Evolutionary conservation across 1,140 invertebrate genomes (phyloP).

Genomic region (Copidosoma floridanum): DNA sequence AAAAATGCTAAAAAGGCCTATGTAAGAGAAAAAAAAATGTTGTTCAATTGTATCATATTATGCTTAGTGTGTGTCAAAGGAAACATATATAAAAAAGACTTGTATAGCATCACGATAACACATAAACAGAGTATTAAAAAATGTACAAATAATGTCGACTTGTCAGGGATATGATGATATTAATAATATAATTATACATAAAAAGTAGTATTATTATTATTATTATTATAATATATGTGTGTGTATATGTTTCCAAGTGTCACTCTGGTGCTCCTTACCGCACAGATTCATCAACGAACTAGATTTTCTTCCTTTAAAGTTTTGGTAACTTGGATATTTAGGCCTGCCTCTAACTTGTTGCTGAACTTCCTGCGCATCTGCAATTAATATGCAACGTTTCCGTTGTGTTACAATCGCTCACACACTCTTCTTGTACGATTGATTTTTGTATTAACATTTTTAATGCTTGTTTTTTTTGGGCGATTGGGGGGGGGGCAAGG

Average conservation of each 20-base stretch:
- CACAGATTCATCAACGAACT: constrained; percentile 92
- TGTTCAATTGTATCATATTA: too few relatives aligned
- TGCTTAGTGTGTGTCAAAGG: too few relatives aligned
- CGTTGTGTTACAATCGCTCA: constrained; percentile 53
- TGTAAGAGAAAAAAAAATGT: too few relatives aligned
- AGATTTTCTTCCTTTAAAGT: constrained; percentile 85
- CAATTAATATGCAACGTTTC: constrained; percentile 58
- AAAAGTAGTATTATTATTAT: constrained; percentile 28
- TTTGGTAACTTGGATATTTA: constrained; percentile 81
- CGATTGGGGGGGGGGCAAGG: neutral
- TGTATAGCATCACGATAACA: too few relatives aligned
- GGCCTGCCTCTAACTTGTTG: constrained; percentile 72
- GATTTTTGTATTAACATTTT: constrained; percentile 18
- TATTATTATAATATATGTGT: too few relatives aligned
- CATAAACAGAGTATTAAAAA: too few relatives aligned
- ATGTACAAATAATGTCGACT: too few relatives aligned
- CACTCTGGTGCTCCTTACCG: constrained; percentile 70
- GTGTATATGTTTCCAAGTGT: constrained; percentile 32
- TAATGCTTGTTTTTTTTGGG: constrained; percentile 15
- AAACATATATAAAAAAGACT: too few relatives aligned
- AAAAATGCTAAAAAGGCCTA: too few relatives aligned
- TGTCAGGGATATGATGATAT: too few relatives aligned
- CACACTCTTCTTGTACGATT: too few relatives aligned
- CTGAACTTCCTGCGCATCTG: constrained; percentile 70
- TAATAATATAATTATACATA: constrained; percentile 32